Base-by-base conservation (phyloP, 2,797 vertebrate genomes). In the Huso huso region DNA sequence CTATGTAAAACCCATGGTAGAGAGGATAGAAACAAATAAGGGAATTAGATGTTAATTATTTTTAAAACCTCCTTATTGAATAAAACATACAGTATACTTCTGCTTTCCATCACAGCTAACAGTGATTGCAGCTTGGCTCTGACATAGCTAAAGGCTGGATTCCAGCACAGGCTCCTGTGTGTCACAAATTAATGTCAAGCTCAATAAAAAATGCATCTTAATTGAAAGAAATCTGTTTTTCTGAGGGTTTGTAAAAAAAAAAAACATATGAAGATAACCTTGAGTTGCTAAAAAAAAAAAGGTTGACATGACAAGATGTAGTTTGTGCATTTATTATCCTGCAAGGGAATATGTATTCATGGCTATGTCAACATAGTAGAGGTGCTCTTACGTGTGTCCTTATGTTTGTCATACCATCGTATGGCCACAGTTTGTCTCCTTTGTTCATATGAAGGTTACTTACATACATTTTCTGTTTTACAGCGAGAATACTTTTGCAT, bases 121-220 rank as follows among this genome's bases (percentile, higher is more conserved):
- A 55, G 53, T 55, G 53, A 55, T 55, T 55, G 53, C 53, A 55
- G n/a, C 53, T 55, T 55, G 53, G 53, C 53, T 55, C 52, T n/a
- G 9, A 10, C 53, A 55, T 4, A 7, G 53, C 53, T 55, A 55
- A 55, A 55, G 9, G n/a, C 53, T 10, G 6, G 53, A 10, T 55
- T n/a, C 9, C 9, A n/a, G 53, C 10, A 10, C 9, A 55, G 53
- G 9, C 6, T 9, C 53, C 53, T 37, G 5, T 55, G 52, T 55
- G 53, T 55, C 53, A 55, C 53, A 55, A 55, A 55, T 55, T 55
- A 55, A 55, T 55, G 53, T 55, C 53, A 55, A 6, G 6, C n/a
- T n/a, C 7, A 55, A 55, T 55, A 55, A 55, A 18, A 10, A n/a
- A 10, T 55, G 53, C 53, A 10, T 55, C 53, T 55, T 55, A 55